Base-by-base conservation (phyloP, 2,113 vertebrate species). In the Scomber colias region DNA sequence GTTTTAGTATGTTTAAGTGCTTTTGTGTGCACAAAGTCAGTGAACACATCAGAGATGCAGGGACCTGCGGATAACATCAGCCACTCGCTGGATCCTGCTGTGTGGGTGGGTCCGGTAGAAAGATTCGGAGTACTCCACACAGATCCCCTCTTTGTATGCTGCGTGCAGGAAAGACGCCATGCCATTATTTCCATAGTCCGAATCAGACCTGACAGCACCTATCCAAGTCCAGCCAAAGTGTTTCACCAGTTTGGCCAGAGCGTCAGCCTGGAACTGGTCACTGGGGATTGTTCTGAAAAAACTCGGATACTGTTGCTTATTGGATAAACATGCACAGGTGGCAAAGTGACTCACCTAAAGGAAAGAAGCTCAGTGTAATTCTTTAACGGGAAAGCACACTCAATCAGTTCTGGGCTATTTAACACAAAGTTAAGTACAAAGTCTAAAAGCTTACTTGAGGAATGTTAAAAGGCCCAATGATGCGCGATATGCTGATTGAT, bases 191-290 rank as follows among this genome's bases (percentile, higher is more conserved):
- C 95, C 94, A 51, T 95, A 95, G 30, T 95, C 94, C 0, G 93
- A 89, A 77, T 95, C 93, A 0, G 94, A 94, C 0, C 89, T 81
- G 40, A 95, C 70, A 8, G 94, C 89, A 10, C 94, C 95, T 3
- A 95, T 94, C 94, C 94, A 95, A 1, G 88, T 95, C 95, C 95
- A 95, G 16, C 83, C 93, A 60, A 94, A 95, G 3, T 91, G 86
- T 54, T 94, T 94, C 1, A 95, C 67, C 57, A 95, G 14, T 16
- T 83, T 86, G 0, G 92, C 93, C 60, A 95, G 82, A 0, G 92
- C 93, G 0, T 13, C 83, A 11, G 93, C 93, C 83, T 95, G 95
- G 50, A 92, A 94, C 48, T 92, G 82, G 44, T 95, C 95, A 57
- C 94, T 95, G 0, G 95, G 93, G 11, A 95, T 91, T 12, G 94